phyloP scores from a whole-genome alignment of 35 echinoderm and acorn worm genomes.

The Patiria miniata region DNA sequence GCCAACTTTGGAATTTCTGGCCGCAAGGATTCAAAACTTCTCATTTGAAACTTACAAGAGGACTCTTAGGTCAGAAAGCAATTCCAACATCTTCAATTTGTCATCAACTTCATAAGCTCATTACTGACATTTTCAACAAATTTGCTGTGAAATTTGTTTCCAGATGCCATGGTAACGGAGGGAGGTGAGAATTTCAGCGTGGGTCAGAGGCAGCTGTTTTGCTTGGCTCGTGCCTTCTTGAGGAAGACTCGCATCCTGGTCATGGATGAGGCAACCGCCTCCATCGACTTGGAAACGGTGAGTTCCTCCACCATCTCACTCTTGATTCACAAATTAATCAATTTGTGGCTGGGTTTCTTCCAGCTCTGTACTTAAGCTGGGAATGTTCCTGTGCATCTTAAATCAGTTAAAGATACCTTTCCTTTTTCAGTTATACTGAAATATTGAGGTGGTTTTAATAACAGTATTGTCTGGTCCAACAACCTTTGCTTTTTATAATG shows the following conservation, averaged over 20 bases:
- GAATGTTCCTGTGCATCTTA: not conserved
- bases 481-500: no score
- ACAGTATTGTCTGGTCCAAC: no score
- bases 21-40: no score
- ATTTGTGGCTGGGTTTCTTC: not conserved
- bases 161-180: slow-evolving; percentile 40
- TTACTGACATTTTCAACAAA: no score
- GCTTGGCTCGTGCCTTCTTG: slow-evolving; percentile 60
- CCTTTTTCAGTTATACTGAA: not conserved
- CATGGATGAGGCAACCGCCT: slow-evolving; percentile 58
- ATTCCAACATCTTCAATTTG: not conserved
- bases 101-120: no score
- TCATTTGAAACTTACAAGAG: not conserved
- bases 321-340: not conserved
- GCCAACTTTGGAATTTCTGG: no score
- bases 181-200: slow-evolving; percentile 63
- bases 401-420: not conserved
- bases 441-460: not conserved
- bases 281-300: slow-evolving; percentile 47
- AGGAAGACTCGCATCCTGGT: slow-evolving; percentile 51
- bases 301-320: not conserved
- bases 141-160: not conserved
- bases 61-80: not conserved
- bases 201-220: slow-evolving; percentile 61
- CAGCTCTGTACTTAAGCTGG: not conserved